Evolutionary conservation across 2,797 vertebrate genomes (phyloP).

Genomic region (Pteropus rufus): DNA sequence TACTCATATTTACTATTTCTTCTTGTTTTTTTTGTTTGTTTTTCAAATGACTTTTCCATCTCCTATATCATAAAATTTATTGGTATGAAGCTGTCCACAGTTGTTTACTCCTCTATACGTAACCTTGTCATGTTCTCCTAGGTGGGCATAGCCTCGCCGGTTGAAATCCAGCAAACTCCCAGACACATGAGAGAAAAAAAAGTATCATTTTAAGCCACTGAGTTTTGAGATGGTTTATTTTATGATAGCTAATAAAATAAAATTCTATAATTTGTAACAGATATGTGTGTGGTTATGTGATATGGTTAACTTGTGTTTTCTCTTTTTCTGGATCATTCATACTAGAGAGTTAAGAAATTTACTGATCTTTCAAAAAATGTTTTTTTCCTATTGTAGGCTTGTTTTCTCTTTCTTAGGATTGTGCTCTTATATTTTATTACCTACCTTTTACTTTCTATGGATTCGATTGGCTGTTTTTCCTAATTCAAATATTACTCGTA

Average conservation of each 20-base stretch:
- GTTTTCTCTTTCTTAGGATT: background rate
- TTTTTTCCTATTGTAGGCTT: background rate
- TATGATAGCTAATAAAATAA: background rate
- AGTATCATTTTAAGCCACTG: background rate
- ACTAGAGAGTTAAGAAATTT: background rate
- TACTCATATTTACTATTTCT: background rate
- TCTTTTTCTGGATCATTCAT: background rate
- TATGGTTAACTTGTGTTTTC: background rate
- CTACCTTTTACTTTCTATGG: background rate
- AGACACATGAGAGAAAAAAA: background rate
- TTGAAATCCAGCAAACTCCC: background rate
- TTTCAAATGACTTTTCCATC: background rate
- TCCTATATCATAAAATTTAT: background rate
- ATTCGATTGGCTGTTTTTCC: background rate
- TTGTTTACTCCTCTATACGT: accelerated
- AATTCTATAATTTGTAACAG: background rate
- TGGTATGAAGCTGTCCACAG: background rate
- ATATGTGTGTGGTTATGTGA: background rate
- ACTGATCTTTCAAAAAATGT: background rate
- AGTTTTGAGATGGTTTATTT: background rate
- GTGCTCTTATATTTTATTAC: background rate
- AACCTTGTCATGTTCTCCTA: background rate
- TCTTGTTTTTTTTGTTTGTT: background rate
- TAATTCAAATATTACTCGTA: background rate
- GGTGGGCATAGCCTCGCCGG: too few species aligned